phyloP scores from a whole-genome alignment of 2,888 invertebrate species.

The Baronia brevicornis region DNA sequence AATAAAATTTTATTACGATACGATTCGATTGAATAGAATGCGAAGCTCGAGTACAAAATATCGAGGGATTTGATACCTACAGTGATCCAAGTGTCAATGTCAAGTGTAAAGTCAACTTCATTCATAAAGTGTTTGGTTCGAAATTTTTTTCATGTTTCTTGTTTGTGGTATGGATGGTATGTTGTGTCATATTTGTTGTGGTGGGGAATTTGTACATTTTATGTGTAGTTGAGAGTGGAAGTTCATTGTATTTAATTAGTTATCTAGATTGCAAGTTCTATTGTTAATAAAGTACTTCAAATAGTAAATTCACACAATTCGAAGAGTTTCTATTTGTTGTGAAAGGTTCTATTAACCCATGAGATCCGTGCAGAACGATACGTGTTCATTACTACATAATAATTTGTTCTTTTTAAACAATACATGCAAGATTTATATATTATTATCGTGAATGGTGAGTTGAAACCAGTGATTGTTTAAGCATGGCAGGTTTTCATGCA shows the following conservation, averaged over 20 bases:
- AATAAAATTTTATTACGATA: too few relatives aligned
- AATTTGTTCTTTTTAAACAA: too few relatives aligned
- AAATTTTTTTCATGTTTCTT: constrained; percentile 13
- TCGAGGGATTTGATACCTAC: too few relatives aligned
- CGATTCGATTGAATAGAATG: too few relatives aligned
- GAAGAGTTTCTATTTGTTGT: constrained; percentile 54
- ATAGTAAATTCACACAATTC: constrained; percentile 57
- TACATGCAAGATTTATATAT: too few relatives aligned
- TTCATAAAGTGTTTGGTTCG: too few relatives aligned
- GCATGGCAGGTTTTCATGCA: constrained; percentile 57
- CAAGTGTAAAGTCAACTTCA: too few relatives aligned
- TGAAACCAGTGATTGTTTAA: constrained; percentile 1
- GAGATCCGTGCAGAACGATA: constrained; percentile 16
- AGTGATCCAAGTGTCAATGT: too few relatives aligned
- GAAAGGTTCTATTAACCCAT: constrained; percentile 30
- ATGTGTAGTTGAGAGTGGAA: constrained; percentile 25
- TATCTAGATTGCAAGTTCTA: constrained; percentile 60
- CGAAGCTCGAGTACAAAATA: too few relatives aligned
- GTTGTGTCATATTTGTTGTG: constrained; percentile 27
- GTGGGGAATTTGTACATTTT: constrained; percentile 37
- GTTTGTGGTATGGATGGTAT: too few relatives aligned
- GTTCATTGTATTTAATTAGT: constrained; percentile 43
- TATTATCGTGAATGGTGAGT: too few relatives aligned
- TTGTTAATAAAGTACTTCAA: constrained; percentile 57
- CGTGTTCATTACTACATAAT: constrained; percentile 3